Conservation (phyloP, 1,140 invertebrate species). For the Drosophila kanapiae region DNA sequence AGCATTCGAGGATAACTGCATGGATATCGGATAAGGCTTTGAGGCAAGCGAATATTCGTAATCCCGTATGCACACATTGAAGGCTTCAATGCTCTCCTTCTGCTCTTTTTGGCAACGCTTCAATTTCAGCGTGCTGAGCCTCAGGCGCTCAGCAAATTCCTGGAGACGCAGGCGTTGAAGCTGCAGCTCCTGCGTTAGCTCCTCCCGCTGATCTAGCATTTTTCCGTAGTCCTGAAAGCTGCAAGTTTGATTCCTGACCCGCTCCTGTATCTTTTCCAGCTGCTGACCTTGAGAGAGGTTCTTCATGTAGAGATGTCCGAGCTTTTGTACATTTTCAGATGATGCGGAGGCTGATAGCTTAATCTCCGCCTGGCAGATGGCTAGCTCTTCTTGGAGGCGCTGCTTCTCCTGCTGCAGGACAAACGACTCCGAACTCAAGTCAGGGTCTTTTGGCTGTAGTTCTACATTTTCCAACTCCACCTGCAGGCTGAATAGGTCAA, state of each 20-base stretch:
- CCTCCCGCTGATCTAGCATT: neutral
- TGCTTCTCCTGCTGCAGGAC: neutral
- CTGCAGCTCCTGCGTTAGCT: conserved; percentile 2
- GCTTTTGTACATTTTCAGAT: neutral
- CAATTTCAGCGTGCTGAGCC: conserved; percentile 9
- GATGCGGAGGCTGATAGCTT: neutral
- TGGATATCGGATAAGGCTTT: neutral
- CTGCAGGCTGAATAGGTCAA: conserved; percentile 5
- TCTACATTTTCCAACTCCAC: neutral
- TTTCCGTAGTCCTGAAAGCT: neutral
- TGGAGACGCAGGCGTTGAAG: neutral
- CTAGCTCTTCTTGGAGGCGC: conserved; percentile 3
- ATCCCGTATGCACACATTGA: conserved; percentile 25
- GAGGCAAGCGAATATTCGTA: conserved; percentile 14
- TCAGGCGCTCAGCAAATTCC: conserved; percentile 18
- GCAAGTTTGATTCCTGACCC: conserved; percentile 6
- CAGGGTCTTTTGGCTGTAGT: neutral
- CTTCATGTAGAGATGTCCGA: conserved; percentile 2
- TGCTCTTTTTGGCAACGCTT: conserved; percentile 10
- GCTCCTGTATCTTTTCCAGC: neutral
- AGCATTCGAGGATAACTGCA: conserved; percentile 23
- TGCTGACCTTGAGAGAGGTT: neutral
- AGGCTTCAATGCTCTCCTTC: conserved; percentile 25
- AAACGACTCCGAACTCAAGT: neutral
- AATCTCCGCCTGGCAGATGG: neutral